Conservation (phyloP, 2,888 invertebrate species). For the Acholoe squamosa region DNA sequence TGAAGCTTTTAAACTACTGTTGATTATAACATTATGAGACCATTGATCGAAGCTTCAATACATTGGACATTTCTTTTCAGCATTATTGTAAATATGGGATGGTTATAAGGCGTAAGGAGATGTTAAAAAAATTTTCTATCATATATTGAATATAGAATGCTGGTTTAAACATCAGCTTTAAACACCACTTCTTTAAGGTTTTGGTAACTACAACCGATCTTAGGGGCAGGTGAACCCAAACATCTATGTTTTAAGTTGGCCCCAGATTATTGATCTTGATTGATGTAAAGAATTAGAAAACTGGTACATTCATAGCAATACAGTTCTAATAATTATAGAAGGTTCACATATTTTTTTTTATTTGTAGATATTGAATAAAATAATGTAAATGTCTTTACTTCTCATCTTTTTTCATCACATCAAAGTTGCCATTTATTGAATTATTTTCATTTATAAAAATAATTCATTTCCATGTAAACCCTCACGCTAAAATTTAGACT, state of each 20-base stretch:
- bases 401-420: no score
- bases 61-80: background rate
- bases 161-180: conserved; percentile 13
- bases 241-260: background rate
- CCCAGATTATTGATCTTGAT: background rate
- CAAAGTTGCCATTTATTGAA: no score
- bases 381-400: background rate
- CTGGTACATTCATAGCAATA: conserved; percentile 59
- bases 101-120: background rate
- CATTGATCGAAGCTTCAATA: background rate
- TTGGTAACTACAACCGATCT: background rate
- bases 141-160: background rate
- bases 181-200: background rate
- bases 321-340: conserved; percentile 55
- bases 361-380: conserved; percentile 61
- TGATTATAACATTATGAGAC: no score
- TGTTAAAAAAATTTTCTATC: background rate
- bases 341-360: conserved; percentile 53
- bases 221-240: background rate
- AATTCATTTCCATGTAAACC: no score
- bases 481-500: no score
- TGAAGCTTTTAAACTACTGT: no score
- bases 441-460: no score
- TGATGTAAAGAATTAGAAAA: conserved; percentile 1
- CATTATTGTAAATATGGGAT: background rate